Conservation (phyloP, 2,113 vertebrate species). For the Cynopterus brachyotis region DNA sequence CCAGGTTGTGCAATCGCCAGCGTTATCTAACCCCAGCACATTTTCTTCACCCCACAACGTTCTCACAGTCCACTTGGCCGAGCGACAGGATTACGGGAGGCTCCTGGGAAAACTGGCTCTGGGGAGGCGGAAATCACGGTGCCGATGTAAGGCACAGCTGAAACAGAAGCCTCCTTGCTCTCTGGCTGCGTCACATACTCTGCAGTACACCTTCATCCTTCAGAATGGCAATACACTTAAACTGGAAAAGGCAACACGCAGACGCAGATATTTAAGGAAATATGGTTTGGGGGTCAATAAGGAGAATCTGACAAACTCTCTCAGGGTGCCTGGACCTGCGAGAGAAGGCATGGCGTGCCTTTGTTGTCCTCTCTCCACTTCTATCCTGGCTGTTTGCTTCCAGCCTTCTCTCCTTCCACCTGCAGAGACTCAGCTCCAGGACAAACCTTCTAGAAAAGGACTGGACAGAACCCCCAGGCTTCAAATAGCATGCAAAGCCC, state of each 20-base stretch:
- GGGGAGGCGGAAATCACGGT: neutral
- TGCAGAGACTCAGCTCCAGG: neutral
- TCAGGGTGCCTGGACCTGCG: neutral
- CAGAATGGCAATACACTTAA: neutral
- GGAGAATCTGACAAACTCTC: neutral
- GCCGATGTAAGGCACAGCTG: neutral
- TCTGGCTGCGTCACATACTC: neutral
- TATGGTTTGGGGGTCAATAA: neutral
- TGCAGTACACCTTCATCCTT: neutral
- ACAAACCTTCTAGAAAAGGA: neutral
- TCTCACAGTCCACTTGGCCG: neutral
- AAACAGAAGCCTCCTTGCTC: neutral
- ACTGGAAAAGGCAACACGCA: neutral
- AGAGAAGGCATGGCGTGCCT: neutral
- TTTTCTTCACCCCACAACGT: neutral
- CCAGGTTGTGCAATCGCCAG: neutral
- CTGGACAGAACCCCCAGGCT: fast-evolving
- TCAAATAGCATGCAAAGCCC: fast-evolving
- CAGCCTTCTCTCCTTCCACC: neutral
- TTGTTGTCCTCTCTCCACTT: neutral
- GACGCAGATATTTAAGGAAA: neutral
- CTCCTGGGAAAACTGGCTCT: neutral
- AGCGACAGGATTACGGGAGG: neutral
- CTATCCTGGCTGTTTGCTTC: neutral
- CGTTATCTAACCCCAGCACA: neutral